Evolutionary conservation across 1,140 invertebrate genomes (phyloP).

Genomic region (Drosophila busckii): DNA sequence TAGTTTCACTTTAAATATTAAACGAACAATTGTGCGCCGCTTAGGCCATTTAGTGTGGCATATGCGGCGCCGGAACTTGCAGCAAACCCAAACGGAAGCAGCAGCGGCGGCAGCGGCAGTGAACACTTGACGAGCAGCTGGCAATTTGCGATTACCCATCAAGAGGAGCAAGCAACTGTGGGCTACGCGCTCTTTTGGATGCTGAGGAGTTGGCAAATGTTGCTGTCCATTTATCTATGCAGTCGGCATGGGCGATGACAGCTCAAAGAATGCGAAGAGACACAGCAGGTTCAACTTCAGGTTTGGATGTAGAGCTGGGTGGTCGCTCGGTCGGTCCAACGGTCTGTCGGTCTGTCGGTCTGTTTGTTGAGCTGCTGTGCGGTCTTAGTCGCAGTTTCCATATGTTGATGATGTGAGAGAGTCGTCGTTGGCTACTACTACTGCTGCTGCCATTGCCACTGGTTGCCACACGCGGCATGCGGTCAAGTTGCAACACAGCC

Average conservation of each 20-base stretch:
- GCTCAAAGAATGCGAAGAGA: constrained; percentile 72
- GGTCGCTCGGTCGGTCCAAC: constrained; percentile 9
- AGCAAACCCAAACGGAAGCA: constrained; percentile 63
- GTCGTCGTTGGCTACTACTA: constrained; percentile 14
- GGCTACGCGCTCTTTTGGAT: too few species aligned
- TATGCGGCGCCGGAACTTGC: constrained; percentile 66
- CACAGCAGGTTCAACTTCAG: constrained; percentile 33
- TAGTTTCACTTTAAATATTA: constrained; percentile 18
- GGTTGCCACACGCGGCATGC: constrained; percentile 72
- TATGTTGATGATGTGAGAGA: constrained; percentile 64
- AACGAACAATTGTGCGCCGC: too few species aligned
- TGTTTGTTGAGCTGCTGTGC: constrained; percentile 72
- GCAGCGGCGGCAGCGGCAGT: too few species aligned
- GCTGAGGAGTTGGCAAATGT: neutral
- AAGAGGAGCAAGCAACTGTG: neutral
- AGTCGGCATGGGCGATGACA: constrained; percentile 58
- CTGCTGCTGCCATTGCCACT: constrained; percentile 50
- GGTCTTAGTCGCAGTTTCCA: constrained; percentile 31
- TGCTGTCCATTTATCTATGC: constrained; percentile 60
- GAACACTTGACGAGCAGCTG: constrained; percentile 73
- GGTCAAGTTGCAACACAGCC: constrained; percentile 58
- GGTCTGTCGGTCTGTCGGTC: constrained; percentile 39
- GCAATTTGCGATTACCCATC: constrained; percentile 57
- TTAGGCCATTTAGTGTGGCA: constrained; percentile 51
- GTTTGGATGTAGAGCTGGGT: constrained; percentile 23